Conservation (phyloP, 2,113 vertebrate species). For the Grus americana region DNA sequence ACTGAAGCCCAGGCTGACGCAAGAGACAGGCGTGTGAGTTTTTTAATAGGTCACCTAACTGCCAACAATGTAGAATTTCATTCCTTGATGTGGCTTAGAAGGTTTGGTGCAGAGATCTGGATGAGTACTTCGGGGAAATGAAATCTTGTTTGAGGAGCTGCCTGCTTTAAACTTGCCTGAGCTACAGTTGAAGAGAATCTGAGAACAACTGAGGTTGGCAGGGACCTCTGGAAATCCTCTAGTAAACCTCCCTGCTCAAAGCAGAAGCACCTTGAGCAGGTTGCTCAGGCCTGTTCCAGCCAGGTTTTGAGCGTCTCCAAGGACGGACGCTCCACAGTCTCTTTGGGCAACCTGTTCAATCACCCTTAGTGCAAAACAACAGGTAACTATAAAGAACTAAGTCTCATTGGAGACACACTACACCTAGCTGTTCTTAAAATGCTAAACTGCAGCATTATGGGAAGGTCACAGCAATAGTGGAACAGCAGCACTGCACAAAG, state of each 20-base stretch:
- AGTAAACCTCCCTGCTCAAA: accelerated
- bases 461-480: neutral
- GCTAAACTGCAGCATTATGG: neutral
- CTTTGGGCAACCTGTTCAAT: neutral
- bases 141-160: neutral
- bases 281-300: neutral
- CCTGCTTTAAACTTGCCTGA: neutral
- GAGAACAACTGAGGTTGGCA: accelerated
- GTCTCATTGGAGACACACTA: neutral
- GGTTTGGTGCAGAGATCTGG: neutral
- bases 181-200: neutral
- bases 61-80: neutral
- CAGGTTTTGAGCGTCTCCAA: neutral
- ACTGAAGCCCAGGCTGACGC: neutral
- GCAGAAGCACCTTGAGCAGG: neutral
- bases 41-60: neutral
- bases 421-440: neutral
- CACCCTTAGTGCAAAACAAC: neutral
- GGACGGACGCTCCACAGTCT: neutral
- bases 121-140: accelerated
- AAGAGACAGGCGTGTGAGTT: neutral
- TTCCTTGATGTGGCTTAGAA: accelerated
- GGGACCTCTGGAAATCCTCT: neutral
- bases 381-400: neutral
- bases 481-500: neutral